phyloP scores from a whole-genome alignment of 2,888 invertebrate genomes.

The Isotomurus palustris region DNA sequence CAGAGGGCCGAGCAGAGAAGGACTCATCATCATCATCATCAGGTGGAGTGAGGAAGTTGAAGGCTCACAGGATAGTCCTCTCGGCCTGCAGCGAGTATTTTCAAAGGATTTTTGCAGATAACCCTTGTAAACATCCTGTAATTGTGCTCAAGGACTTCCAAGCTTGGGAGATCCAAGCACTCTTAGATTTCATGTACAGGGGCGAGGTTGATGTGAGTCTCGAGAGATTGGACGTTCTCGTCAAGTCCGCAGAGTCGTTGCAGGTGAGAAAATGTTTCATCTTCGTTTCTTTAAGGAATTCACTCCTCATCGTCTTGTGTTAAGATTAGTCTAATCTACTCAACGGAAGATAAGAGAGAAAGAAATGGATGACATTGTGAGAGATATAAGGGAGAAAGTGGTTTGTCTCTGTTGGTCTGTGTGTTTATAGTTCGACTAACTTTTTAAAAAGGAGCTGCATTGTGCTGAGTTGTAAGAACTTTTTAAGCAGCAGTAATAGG shows the following conservation, averaged over 20 bases:
- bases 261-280: slow-evolving; percentile 56
- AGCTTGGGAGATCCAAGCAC: slow-evolving; percentile 82
- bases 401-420: too few relatives aligned
- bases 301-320: too few relatives aligned
- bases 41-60: slow-evolving; percentile 53
- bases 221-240: slow-evolving; percentile 74
- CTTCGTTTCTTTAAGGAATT: too few relatives aligned
- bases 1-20: slow-evolving; percentile 7
- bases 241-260: slow-evolving; percentile 80
- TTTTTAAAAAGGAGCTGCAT: too few relatives aligned
- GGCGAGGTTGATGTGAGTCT: slow-evolving; percentile 78
- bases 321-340: too few relatives aligned
- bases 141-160: slow-evolving; percentile 85
- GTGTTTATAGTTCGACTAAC: too few relatives aligned
- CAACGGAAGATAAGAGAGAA: background rate
- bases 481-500: too few relatives aligned
- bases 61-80: slow-evolving; percentile 86
- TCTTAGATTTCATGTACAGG: slow-evolving; percentile 90
- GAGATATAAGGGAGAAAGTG: background rate
- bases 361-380: background rate
- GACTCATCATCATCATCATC: slow-evolving; percentile 2
- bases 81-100: slow-evolving; percentile 81
- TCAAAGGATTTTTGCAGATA: slow-evolving; percentile 80
- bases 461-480: too few relatives aligned
- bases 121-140: slow-evolving; percentile 89